Evolutionary conservation across 2,888 invertebrate species (phyloP), one percentile per base, ranked within the genome.

Genomic region (Ectemnius continuus): DNA sequence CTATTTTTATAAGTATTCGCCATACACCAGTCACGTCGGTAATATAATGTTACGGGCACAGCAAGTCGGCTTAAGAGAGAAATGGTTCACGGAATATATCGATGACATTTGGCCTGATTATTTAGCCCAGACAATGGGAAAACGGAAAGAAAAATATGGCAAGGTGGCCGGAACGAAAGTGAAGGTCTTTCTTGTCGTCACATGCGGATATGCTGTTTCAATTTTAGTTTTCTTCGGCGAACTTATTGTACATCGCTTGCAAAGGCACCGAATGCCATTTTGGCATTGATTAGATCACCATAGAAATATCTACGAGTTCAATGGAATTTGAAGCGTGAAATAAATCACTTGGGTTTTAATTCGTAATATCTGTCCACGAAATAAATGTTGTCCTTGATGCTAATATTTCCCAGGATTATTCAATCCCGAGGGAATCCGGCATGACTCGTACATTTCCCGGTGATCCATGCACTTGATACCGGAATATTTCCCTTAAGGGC

Each of bases 1-100:
- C 8, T 20, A 23, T 1, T 45, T 69, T 0, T 1, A 18, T 0
- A 56, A 23, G 6, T 45, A 58, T 20, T 61, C 47, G 1, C 46
- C 56, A 14, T 69, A 65, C 14, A 20, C 6, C 0, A 14, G 48
- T 0, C 16, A 13, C 1, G 2, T 78, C 2, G 57, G 23, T 1
- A 6, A 70, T 0, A 57, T 67, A 3, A 0, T 73, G 3, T 4
- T 28, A 2, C 52, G 63, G 1, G 8, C 71, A 8, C 8, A 56
- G 3, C 1, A 1, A 6, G 0, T 64, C 2, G 75, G 69, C 3
- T 61, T 77, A 23, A 16, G 18, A 0, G 14, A 14, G 0, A 70
- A 46, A 14, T 74, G 64, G 67, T 4, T n/a, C 11, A 0, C 0
- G 4, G 36, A 76, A 20, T 28, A 20, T 6, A 0, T 48, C 36